A percentile compares a stretch with the other conserved stretches of the same genome.
Evolutionary conservation across 2,888 invertebrate species (phyloP).

Genomic region (Drosophila rubida): DNA sequence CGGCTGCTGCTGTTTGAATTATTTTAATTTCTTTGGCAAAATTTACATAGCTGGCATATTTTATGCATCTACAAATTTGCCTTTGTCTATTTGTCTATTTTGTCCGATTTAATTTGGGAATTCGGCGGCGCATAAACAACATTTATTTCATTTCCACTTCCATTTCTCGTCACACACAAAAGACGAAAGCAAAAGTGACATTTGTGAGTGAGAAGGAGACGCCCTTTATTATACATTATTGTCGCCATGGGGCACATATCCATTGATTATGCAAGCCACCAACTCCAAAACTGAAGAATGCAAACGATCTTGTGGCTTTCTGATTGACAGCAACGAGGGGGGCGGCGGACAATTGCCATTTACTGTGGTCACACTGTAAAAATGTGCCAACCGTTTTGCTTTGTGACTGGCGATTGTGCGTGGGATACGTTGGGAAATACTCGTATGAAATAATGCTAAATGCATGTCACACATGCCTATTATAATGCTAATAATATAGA

Average conservation of each 20-base stretch:
- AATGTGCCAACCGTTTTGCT: conserved; percentile 4
- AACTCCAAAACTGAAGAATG: conserved; percentile 39
- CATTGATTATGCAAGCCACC: conserved; percentile 40
- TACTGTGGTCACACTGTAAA: conserved; percentile 11
- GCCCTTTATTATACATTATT: conserved; percentile 27
- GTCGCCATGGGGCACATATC: conserved; percentile 4
- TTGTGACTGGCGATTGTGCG: conserved; percentile 41
- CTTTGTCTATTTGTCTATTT: conserved; percentile 70
- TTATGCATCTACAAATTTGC: conserved; percentile 43
- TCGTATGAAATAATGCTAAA: conserved; percentile 26
- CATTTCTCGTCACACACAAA: conserved; percentile 45
- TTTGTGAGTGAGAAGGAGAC: conserved; percentile 42
- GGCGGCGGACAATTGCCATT: conserved; percentile 15
- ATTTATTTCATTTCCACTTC: conserved; percentile 35
- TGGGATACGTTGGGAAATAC: conserved; percentile 28
- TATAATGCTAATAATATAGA: conserved; percentile 15
- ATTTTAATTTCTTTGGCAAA: conserved; percentile 69
- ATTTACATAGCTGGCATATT: conserved; percentile 71
- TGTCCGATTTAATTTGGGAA: conserved; percentile 54
- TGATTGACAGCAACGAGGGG: neutral
- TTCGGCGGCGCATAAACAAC: conserved; percentile 45
- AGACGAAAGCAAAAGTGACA: conserved; percentile 79
- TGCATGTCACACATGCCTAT: conserved; percentile 30
- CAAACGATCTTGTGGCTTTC: conserved; percentile 15
- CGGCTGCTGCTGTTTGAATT: conserved; percentile 40